Evolutionary conservation across 2,888 invertebrate species (phyloP).

Genomic region (Drosophila engyochracea): DNA sequence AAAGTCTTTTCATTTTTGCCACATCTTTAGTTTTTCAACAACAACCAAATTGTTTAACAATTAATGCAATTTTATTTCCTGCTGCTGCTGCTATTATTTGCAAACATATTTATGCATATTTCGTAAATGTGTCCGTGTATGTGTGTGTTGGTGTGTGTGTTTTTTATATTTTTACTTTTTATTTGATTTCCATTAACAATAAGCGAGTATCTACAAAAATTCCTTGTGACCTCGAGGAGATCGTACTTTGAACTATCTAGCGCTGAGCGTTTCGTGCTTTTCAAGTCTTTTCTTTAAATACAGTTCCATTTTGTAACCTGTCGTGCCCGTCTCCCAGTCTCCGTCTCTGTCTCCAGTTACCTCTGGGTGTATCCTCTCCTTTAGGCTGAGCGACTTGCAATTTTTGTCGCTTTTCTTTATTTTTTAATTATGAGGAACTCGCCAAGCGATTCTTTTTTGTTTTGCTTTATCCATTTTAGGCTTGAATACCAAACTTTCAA

Average conservation of each 20-base stretch:
- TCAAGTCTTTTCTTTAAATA: conserved; percentile 59
- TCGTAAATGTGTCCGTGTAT: conserved; percentile 18
- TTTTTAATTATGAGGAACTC: background rate
- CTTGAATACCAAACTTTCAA: background rate
- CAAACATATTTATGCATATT: background rate
- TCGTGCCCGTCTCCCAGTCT: background rate
- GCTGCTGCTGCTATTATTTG: background rate
- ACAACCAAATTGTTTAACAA: background rate
- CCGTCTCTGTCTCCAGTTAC: background rate
- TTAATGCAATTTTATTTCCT: background rate
- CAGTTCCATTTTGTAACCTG: conserved; percentile 28
- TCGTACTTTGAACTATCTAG: conserved; percentile 48
- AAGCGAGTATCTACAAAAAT: conserved; percentile 44
- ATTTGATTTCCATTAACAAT: conserved; percentile 23
- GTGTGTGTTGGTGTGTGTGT: conserved; percentile 4
- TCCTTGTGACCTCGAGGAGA: conserved; percentile 28
- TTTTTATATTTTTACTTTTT: conserved; percentile 6
- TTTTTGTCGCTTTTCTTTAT: background rate
- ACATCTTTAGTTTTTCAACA: background rate
- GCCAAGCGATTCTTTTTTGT: background rate
- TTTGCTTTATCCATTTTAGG: background rate
- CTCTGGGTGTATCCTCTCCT: background rate
- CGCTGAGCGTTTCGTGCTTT: conserved; percentile 50
- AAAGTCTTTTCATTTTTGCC: background rate
- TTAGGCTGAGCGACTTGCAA: background rate